These are phyloP conservation scores for Lasioglossum zephyrum DNA, from an alignment of 2,888 invertebrate genomes.

Conservation along the genomic window DNA sequence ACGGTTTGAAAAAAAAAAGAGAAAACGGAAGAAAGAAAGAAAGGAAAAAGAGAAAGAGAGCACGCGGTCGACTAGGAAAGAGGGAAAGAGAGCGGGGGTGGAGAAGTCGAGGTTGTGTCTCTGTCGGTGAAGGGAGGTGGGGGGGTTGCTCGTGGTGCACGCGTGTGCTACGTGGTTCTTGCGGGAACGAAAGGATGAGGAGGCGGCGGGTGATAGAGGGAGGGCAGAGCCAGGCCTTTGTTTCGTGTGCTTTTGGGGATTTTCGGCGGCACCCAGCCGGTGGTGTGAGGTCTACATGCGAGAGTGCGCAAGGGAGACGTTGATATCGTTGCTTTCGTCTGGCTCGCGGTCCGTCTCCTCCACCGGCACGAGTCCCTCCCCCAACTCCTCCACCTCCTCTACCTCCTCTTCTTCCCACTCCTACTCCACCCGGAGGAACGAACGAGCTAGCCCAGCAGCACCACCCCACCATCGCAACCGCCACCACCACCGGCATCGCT, in stretches of 20 bases:
- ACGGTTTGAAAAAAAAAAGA: neutral
- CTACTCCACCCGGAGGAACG: constrained; percentile 18
- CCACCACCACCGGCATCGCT: constrained; percentile 11
- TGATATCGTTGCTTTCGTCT: constrained; percentile 74
- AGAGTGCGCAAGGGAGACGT: constrained; percentile 65
- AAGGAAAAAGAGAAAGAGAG: constrained; percentile 4
- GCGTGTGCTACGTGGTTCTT: constrained; percentile 53
- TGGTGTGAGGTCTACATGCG: constrained; percentile 69
- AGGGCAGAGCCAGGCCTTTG: constrained; percentile 69
- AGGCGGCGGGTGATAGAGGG: constrained; percentile 12
- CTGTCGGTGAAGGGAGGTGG: constrained; percentile 15
- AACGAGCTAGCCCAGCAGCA: constrained; percentile 37
- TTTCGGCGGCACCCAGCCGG: constrained; percentile 74
- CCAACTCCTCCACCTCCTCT: neutral
- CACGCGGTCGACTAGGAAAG: constrained; percentile 34
- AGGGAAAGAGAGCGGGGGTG: neutral
- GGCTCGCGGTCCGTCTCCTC: constrained; percentile 62
- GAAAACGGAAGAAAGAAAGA: constrained; percentile 10
- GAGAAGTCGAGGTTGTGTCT: constrained; percentile 50
- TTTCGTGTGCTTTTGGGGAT: constrained; percentile 78
- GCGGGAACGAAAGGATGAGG: constrained; percentile 45
- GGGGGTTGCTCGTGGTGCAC: constrained; percentile 30
- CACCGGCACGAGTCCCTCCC: constrained; percentile 33
- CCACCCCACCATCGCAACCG: neutral
- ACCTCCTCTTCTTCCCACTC: neutral